Evolutionary conservation across 1,140 invertebrate species (phyloP).

Genomic region (Pygmarrhopalites habei): DNA sequence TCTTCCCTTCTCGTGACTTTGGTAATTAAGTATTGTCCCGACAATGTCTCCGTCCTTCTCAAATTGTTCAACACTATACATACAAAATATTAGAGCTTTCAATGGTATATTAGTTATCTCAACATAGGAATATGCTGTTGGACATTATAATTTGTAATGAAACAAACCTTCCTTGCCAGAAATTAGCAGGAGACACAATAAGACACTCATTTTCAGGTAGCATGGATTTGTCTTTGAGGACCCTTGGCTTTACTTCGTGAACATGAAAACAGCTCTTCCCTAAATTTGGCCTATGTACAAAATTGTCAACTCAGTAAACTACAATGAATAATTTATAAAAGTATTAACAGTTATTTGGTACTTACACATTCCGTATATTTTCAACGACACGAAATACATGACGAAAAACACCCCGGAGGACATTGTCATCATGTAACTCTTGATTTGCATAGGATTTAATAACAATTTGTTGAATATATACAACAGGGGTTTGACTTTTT

Average conservation of each 20-base stretch:
- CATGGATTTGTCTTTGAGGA: conserved; percentile 51
- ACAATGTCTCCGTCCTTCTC: conserved; percentile 68
- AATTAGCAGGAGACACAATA: conserved; percentile 83
- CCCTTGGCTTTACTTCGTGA: conserved; percentile 62
- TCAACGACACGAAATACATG: conserved; percentile 4
- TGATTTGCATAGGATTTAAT: conserved; percentile 45
- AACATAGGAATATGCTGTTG: too few relatives aligned
- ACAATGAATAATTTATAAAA: too few relatives aligned
- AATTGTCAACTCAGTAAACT: background rate
- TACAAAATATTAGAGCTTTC: too few relatives aligned
- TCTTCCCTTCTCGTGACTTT: conserved; percentile 64
- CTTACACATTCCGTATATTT: background rate
- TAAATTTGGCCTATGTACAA: background rate
- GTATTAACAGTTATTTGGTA: too few relatives aligned
- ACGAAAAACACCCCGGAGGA: background rate
- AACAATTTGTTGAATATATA: conserved; percentile 73
- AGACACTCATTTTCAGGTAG: conserved; percentile 87
- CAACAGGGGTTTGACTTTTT: conserved; percentile 47
- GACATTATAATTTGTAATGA: too few relatives aligned
- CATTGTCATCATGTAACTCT: background rate
- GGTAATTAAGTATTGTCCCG: conserved; percentile 70
- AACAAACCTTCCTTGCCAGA: conserved; percentile 87
- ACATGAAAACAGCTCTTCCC: conserved; percentile 65
- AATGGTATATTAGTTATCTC: too few relatives aligned
- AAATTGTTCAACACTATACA: conserved; percentile 53